Evolutionary conservation across 2,888 invertebrate species (phyloP), one percentile per base, ranked within the genome.

Genomic region (Sinhomidia bicolor): DNA sequence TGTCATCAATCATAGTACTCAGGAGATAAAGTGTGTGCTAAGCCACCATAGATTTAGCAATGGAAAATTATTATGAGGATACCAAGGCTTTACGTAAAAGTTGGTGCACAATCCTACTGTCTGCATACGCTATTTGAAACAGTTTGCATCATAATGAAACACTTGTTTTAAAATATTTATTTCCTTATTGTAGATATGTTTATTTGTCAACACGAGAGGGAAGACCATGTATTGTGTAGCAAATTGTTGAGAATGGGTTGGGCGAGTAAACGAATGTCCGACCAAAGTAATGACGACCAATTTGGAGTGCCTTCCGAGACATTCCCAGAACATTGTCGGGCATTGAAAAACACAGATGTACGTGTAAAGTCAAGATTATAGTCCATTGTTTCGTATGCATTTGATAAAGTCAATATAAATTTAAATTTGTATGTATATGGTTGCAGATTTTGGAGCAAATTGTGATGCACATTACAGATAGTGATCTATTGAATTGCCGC

Each of bases 401-500:
- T 51, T 51, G 5, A 17, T 54, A 17, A 54, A 14, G 47, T 76
- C 1, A 47, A 47, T 44, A 23, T 76, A 26, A 23, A 9, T 20
- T 3, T 47, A 29, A 14, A 47, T n/a, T 47, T 65, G 6, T 71
- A 1, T 29, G 9, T 62, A 62, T 12, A 10, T 23, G 26, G 23
- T n/a, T 47, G 0, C 14, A 90, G 90, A 85, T 90, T 29, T 41
- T 90, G 60, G 90, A 90, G 79, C 85, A 85, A 47, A 83, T 90
- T 41, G 85, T 83, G 3, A 51, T 74, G n/a, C 47, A 84, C 17
- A 78, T 90, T 3, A 57, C 88, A 4, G 32, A 41, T 2, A 41
- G 81, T 17, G 90, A 90, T 26, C 17, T 90, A n/a, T 62, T 85
- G 0, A 78, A 32, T 32, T 90, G 90, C 20, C 80, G 86, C 0